Conservation (phyloP, 2,888 invertebrate species). For the Noctua pronuba region DNA sequence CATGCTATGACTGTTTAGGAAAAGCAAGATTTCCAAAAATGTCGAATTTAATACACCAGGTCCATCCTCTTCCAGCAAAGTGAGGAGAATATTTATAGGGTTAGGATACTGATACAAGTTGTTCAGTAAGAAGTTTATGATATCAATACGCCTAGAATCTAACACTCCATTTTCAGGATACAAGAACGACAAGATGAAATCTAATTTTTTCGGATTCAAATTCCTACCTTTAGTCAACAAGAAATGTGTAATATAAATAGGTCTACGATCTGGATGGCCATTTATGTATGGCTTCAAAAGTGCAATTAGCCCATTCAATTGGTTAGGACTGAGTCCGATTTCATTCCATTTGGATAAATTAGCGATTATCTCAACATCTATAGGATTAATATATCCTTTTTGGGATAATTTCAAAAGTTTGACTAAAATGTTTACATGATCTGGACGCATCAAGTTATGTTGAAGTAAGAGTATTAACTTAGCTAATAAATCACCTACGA, state of each 20-base stretch:
- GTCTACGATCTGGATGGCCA: constrained; percentile 36
- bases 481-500: constrained; percentile 24
- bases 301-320: constrained; percentile 42
- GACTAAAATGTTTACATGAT: constrained; percentile 41
- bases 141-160: constrained; percentile 50
- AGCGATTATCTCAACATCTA: constrained; percentile 22
- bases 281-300: constrained; percentile 43
- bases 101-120: constrained; percentile 27
- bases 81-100: constrained; percentile 18
- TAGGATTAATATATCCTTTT: constrained; percentile 12
- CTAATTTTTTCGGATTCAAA: constrained; percentile 19
- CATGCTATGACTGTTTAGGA: constrained; percentile 41
- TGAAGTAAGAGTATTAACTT: constrained; percentile 37
- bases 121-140: constrained; percentile 50
- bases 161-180: constrained; percentile 28
- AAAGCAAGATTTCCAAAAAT: constrained; percentile 53
- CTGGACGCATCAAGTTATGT: constrained; percentile 31
- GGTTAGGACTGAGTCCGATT: constrained; percentile 36
- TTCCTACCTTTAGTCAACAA: constrained; percentile 33
- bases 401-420: constrained; percentile 36
- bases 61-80: constrained; percentile 29
- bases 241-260: constrained; percentile 50
- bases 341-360: constrained; percentile 41
- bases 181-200: constrained; percentile 54
- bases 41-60: constrained; percentile 40